Base-by-base conservation (phyloP, 2,113 vertebrate genomes). In the Siniperca chuatsi region DNA sequence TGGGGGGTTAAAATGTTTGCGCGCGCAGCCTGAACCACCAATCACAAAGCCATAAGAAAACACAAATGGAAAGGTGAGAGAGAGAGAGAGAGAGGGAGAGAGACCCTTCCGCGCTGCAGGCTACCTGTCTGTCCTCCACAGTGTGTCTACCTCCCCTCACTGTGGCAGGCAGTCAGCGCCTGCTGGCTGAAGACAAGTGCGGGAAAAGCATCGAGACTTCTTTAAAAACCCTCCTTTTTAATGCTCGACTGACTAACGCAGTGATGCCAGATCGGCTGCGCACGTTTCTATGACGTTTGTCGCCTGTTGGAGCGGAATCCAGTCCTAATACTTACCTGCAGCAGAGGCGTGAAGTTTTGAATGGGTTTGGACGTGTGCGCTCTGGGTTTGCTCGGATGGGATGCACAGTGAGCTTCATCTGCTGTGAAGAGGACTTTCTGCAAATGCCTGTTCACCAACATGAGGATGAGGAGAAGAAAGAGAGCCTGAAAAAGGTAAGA, bases 361-460 rank as follows among this genome's bases (percentile, higher is more conserved):
- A 96, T 96, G 96, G 94, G 90, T 89, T 52, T 81, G 81, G 81
- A 83, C 75, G 23, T 50, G 86, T 46, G 78, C 62, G 67, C 79
- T 62, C 81, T 82, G 90, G 89, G 87, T 85, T 46, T 66, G 96
- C 90, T 92, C 94, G 96, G 95, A 97, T 97, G 96, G 96, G 96
- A 96, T 96, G 96, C 95, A 96, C 95, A 23, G 96, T 97, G 95
- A 97, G 96, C 87, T 96, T 96, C 89, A 91, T 96, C 88, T 96
- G 96, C 92, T 97, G 96, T 93, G 96, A 97, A 91, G 96, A 96
- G 65, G 96, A 97, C 71, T 95, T 96, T 89, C 90, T 95, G 83
- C 95, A 92, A 87, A 96, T 96, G 96, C 95, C 94, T 46, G 81
- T 87, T 62, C 82, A 92, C 81, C 95, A 93, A 23, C 83, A 96